These are phyloP conservation scores for Ibycter americanus DNA, from an alignment of 2,797 vertebrate genomes.

Conservation along the genomic window DNA sequence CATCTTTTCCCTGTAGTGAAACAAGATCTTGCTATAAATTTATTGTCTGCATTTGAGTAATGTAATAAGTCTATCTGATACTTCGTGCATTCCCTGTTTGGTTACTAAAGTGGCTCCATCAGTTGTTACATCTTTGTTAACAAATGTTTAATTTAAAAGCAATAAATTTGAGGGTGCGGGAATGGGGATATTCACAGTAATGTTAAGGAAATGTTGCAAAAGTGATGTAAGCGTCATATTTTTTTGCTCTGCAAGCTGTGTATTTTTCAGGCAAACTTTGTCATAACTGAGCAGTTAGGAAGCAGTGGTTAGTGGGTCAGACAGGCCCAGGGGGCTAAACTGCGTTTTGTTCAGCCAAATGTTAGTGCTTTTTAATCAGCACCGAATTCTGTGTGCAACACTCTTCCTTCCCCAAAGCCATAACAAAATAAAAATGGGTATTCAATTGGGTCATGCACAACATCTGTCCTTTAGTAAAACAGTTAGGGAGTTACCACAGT, in stretches of 20 bases:
- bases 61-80: background rate
- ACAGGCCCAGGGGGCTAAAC: conserved; percentile 24
- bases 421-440: background rate
- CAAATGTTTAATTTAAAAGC: background rate
- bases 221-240: background rate
- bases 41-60: background rate
- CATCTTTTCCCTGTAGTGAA: background rate
- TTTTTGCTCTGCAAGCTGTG: conserved; percentile 4
- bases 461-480: background rate
- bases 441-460: conserved; percentile 17
- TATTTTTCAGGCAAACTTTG: conserved; percentile 20
- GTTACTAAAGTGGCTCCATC: background rate
- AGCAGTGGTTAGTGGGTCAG: conserved; percentile 49
- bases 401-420: conserved; percentile 50
- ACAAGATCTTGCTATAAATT: background rate
- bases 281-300: background rate
- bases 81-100: fast-evolving
- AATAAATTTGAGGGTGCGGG: background rate
- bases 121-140: background rate
- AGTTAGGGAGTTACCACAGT: background rate
- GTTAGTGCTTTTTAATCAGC: conserved; percentile 52
- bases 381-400: background rate
- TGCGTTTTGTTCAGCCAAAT: conserved; percentile 19
- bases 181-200: background rate
- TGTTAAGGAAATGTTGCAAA: conserved; percentile 9